Evolutionary conservation across 1,140 invertebrate genomes (phyloP).

Genomic region (Oncopeltus fasciatus): DNA sequence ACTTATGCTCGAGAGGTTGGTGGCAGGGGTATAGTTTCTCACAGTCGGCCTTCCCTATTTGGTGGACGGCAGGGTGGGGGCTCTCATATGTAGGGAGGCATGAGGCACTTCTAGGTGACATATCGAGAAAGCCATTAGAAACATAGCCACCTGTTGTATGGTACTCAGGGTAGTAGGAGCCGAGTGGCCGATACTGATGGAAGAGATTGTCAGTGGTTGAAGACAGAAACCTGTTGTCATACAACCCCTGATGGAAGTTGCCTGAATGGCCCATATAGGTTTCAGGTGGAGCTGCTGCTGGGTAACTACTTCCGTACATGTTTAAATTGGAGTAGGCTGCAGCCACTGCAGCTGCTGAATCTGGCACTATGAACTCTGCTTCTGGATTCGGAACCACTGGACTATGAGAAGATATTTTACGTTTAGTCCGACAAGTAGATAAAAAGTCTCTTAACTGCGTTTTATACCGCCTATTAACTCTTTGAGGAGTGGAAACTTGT

Average conservation of each 20-base stretch:
- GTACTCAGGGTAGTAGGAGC: constrained; percentile 64
- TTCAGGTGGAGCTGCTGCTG: constrained; percentile 39
- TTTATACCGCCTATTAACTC: constrained; percentile 77
- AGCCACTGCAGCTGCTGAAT: constrained; percentile 43
- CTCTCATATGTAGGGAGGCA: constrained; percentile 37
- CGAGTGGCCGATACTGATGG: constrained; percentile 65
- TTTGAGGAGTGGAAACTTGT: constrained; percentile 43
- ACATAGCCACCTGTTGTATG: constrained; percentile 43
- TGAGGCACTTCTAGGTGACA: constrained; percentile 35
- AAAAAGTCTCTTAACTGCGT: constrained; percentile 83
- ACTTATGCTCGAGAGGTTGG: constrained; percentile 28
- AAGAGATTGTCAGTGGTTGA: constrained; percentile 63
- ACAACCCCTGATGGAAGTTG: constrained; percentile 53
- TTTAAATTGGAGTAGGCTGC: constrained; percentile 71
- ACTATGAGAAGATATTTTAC: constrained; percentile 48
- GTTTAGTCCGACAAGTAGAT: constrained; percentile 78
- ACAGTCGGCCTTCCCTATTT: constrained; percentile 29
- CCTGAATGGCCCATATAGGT: constrained; percentile 50
- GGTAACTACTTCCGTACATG: constrained; percentile 55
- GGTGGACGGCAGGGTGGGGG: constrained; percentile 33
- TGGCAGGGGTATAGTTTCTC: constrained; percentile 44
- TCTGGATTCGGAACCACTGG: constrained; percentile 29
- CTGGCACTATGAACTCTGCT: constrained; percentile 49
- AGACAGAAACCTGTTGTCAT: constrained; percentile 60
- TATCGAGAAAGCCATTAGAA: constrained; percentile 64